These are phyloP conservation scores for Pomatostomus ruficeps DNA, from an alignment of 2,113 vertebrate genomes.

Conservation along the genomic window DNA sequence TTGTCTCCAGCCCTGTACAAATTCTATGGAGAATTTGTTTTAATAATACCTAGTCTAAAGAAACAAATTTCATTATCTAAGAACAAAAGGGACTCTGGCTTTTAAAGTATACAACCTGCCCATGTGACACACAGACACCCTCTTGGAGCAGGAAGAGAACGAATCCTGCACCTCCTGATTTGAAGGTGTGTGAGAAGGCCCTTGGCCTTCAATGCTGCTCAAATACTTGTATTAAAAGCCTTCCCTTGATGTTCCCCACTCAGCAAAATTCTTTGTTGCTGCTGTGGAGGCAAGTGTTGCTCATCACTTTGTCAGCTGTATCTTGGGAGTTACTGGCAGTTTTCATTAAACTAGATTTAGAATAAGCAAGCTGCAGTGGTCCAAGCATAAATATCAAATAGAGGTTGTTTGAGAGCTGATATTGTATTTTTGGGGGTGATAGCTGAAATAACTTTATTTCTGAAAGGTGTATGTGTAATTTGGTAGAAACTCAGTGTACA, in stretches of 20 bases:
- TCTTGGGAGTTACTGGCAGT: not conserved
- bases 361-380: not conserved
- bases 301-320: not conserved
- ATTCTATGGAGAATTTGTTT: slow-evolving; percentile 12
- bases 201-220: not conserved
- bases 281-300: not conserved
- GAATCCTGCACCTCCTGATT: not conserved
- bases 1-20: slow-evolving; percentile 1
- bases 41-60: slow-evolving; percentile 26
- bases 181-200: not conserved
- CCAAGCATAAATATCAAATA: not conserved
- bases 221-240: not conserved
- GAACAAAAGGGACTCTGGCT: not conserved
- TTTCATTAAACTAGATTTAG: not conserved
- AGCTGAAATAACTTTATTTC: not conserved
- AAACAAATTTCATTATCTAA: slow-evolving; percentile 1
- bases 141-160: slow-evolving; percentile 2
- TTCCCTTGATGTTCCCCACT: not conserved
- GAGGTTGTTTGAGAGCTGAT: not conserved
- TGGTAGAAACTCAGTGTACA: not conserved
- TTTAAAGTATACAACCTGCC: slow-evolving; percentile 15
- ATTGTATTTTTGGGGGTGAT: rapidly evolving
- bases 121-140: not conserved
- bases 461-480: not conserved
- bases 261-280: not conserved